These are phyloP conservation scores for Drosophila bocki DNA, from an alignment of 1,140 invertebrate species.

Conservation along the genomic window DNA sequence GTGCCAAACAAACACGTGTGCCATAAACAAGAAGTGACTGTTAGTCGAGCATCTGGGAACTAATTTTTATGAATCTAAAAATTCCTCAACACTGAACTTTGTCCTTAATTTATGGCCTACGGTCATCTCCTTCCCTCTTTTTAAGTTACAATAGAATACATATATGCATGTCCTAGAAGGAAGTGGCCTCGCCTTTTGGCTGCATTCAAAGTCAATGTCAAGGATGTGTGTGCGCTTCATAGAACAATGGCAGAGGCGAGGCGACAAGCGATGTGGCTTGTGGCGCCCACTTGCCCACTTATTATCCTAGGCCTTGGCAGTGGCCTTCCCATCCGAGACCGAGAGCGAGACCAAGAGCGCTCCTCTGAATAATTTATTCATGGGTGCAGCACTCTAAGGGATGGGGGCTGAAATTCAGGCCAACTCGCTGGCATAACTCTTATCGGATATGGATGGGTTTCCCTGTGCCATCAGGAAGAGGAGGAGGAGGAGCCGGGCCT, in stretches of 20 bases:
- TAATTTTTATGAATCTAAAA: neutral
- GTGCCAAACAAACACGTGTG: slow-evolving; percentile 14
- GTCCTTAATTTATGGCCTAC: slow-evolving; percentile 5
- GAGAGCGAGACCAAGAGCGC: neutral
- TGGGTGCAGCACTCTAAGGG: slow-evolving; percentile 34
- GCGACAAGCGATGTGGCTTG: slow-evolving; percentile 31
- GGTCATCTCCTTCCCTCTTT: neutral
- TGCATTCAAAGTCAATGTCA: slow-evolving; percentile 72
- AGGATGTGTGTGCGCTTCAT: slow-evolving; percentile 67
- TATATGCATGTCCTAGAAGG: slow-evolving; percentile 10
- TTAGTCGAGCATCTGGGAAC: neutral
- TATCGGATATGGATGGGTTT: slow-evolving; percentile 36
- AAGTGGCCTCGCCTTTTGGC: slow-evolving; percentile 39
- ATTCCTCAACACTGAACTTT: slow-evolving; percentile 4
- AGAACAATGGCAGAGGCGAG: slow-evolving; percentile 55
- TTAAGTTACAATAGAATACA: slow-evolving; percentile 4
- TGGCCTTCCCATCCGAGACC: slow-evolving; percentile 23
- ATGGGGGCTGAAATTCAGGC: slow-evolving; percentile 29
- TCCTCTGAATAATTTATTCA: slow-evolving; percentile 66
- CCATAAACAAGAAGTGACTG: neutral
- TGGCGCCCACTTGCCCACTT: slow-evolving; percentile 65
- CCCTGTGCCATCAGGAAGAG: slow-evolving; percentile 3
- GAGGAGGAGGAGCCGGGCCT: neutral
- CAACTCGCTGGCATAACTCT: slow-evolving; percentile 34
- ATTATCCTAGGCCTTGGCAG: slow-evolving; percentile 56